Evolutionary conservation across 2,113 vertebrate species (phyloP), one percentile per base, ranked within the genome.

Genomic region (Leucopternis melanops): DNA sequence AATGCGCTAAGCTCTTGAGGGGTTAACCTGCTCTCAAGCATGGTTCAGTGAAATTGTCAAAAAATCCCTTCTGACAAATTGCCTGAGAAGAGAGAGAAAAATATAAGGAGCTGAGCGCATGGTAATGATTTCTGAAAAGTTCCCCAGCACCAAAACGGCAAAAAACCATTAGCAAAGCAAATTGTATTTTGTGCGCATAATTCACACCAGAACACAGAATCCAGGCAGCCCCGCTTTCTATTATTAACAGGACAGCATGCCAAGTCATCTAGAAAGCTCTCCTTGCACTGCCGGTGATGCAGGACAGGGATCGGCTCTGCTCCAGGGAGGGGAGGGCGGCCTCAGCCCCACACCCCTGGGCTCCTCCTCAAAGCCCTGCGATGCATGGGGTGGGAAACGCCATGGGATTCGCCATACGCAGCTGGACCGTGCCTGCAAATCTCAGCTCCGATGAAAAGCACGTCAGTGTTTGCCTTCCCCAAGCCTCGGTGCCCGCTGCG

Each of bases 41-140:
- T 83, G 97, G 97, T 97, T 97, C 97, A 97, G 93, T 97, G 97
- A 94, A 96, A 95, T 97, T 94, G 96, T 95, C 97, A 97, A 97
- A 95, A 97, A 95, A 97, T 97, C 96, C 95, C 95, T 97, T 97
- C 97, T 98, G 97, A 97, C 97, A 98, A 98, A 98, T 98, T 96
- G 97, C 97, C 96, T 96, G 92, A 90, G 96, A 97, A 96, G 86
- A 97, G 96, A 96, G 96, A 95, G 59, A 94, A 94, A 93, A 95
- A 92, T 69, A 87, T 84, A 75, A 94, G 95, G 92, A 93, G 94
- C 86, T 29, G 27, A 88, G 94, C 1, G 58, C 94, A 77, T 65
- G 94, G 92, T 95, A 97, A 98, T 97, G 97, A 97, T 97, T 97
- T 96, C 97, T 97, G 95, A 96, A 96, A 97, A 97, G 88, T 96